Evolutionary conservation across 2,888 invertebrate genomes (phyloP).

Genomic region (Agrochola macilenta): DNA sequence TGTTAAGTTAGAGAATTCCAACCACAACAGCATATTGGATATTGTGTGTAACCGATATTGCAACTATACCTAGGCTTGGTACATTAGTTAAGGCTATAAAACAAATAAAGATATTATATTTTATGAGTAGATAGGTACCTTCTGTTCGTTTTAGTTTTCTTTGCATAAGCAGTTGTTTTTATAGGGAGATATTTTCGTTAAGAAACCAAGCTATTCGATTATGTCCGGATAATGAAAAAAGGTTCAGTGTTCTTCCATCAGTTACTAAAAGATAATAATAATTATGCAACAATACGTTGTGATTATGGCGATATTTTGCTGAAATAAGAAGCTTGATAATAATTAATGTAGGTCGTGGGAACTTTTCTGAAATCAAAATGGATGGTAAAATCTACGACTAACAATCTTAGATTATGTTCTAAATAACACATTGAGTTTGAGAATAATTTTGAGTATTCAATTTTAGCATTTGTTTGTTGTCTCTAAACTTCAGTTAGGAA

Average conservation of each 20-base stretch:
- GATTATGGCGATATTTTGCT: neutral
- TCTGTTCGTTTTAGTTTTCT: neutral
- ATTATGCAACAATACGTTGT: too few relatives aligned
- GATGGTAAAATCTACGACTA: neutral
- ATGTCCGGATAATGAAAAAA: neutral
- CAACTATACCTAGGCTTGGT: neutral
- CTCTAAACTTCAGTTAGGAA: neutral
- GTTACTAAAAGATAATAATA: neutral
- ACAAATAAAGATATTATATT: neutral
- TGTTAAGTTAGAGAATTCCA: constrained; percentile 15
- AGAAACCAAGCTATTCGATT: neutral
- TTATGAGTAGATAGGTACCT: neutral
- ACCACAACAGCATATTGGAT: constrained; percentile 47
- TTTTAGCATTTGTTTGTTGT: neutral
- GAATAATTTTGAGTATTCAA: neutral
- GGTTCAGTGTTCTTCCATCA: neutral
- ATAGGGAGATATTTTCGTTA: neutral
- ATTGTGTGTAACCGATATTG: constrained; percentile 49
- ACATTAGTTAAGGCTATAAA: constrained; percentile 1
- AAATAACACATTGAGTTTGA: neutral
- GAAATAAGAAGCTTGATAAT: neutral
- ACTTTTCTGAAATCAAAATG: neutral
- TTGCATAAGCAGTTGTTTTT: neutral
- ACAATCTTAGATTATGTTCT: neutral
- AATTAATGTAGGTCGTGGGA: neutral